Percentiles rank a stretch among this genome's conserved stretches.
phyloP scores from a whole-genome alignment of 2,113 vertebrate genomes.

The Nesogale talazaci region DNA sequence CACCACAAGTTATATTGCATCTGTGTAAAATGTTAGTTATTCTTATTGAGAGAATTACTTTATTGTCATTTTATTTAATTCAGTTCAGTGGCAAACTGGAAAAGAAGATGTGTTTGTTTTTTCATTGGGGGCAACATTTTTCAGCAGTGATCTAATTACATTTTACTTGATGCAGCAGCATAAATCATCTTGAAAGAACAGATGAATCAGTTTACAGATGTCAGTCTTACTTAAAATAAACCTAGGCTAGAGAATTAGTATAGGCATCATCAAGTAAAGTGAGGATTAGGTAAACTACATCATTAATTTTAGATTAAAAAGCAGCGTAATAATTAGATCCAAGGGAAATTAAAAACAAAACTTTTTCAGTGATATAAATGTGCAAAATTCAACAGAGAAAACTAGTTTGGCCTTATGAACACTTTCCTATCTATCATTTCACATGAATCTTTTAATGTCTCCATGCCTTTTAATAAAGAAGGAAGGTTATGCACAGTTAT shows the following conservation, averaged over 20 bases:
- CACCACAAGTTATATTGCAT: not conserved
- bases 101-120: constrained; percentile 50
- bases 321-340: constrained; percentile 14
- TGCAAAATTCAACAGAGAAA: not conserved
- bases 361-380: not conserved
- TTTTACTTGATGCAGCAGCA: constrained; percentile 29
- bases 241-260: not conserved
- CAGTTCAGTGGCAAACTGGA: not conserved
- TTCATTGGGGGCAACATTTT: constrained; percentile 30
- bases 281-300: constrained; percentile 36
- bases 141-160: constrained; percentile 15
- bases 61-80: not conserved
- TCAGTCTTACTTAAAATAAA: constrained; percentile 47
- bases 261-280: constrained; percentile 20
- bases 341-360: constrained; percentile 12
- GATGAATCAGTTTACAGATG: constrained; percentile 6
- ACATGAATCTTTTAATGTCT: not conserved
- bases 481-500: not conserved
- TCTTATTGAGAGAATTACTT: not conserved
- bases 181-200: constrained; percentile 63
- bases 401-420: not conserved
- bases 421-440: not conserved
- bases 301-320: constrained; percentile 40
- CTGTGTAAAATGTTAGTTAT: not conserved
- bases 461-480: not conserved